Conservation (phyloP, 92 coral and sea anemone species). For the Pocillopora meandrina region DNA sequence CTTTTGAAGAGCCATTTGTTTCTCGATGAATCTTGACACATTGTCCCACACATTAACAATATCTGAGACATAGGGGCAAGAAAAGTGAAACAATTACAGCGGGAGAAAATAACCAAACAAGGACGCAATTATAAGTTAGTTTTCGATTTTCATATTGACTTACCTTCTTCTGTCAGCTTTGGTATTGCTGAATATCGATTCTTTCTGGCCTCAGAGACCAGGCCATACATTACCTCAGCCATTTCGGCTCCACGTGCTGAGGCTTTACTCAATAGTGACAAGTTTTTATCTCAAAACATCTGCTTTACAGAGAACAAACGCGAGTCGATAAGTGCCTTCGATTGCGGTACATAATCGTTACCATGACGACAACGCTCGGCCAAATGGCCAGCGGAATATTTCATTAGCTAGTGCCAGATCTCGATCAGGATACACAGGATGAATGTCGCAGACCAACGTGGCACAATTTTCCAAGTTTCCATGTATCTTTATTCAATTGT, state of each 20-base stretch:
- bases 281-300: slow-evolving; percentile 22
- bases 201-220: slow-evolving; percentile 87
- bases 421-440: neutral
- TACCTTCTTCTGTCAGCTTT: slow-evolving; percentile 95
- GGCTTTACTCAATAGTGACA: neutral
- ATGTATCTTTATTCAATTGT: no score
- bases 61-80: slow-evolving; percentile 51
- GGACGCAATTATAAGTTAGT: slow-evolving; percentile 22
- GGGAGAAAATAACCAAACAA: slow-evolving; percentile 2
- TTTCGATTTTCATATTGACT: neutral
- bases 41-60: slow-evolving; percentile 96
- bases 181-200: slow-evolving; percentile 95
- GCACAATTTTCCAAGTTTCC: no score
- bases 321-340: slow-evolving; percentile 16
- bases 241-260: slow-evolving; percentile 64
- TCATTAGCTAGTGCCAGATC: slow-evolving; percentile 7
- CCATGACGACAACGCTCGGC: slow-evolving; percentile 37
- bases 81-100: slow-evolving; percentile 20
- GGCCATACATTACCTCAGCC: slow-evolving; percentile 91
- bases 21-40: slow-evolving; percentile 83
- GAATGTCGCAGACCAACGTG: no score
- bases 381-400: slow-evolving; percentile 42
- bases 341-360: slow-evolving; percentile 37
- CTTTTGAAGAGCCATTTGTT: slow-evolving; percentile 93
- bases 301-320: slow-evolving; percentile 12